These are phyloP conservation scores for Rallus crepitans DNA, from an alignment of 2,797 vertebrate species.

Conservation along the genomic window DNA sequence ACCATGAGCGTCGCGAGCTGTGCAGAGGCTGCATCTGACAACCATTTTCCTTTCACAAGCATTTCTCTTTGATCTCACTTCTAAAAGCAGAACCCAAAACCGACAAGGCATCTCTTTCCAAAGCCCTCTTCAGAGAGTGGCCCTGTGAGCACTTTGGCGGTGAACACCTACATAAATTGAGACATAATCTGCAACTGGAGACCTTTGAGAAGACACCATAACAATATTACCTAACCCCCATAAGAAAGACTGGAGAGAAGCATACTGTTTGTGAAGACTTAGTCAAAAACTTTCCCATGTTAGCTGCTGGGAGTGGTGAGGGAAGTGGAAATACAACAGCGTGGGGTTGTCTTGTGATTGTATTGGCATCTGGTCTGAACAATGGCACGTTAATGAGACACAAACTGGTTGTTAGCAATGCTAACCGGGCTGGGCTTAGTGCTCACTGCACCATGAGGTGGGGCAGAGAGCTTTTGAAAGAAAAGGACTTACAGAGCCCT, in stretches of 20 bases:
- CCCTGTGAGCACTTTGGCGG: neutral
- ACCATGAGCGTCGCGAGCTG: neutral
- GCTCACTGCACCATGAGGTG: neutral
- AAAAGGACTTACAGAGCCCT: too few species aligned
- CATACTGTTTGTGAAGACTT: neutral
- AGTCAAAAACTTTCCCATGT: neutral
- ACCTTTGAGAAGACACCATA: neutral
- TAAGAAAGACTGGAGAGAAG: neutral
- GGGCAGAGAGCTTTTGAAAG: neutral
- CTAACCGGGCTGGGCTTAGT: rapidly evolving
- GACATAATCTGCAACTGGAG: neutral
- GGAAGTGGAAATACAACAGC: neutral
- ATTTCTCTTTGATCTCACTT: neutral
- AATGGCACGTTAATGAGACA: neutral
- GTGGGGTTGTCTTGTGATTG: neutral
- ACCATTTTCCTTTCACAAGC: neutral
- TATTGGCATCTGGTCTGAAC: neutral
- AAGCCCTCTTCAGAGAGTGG: neutral
- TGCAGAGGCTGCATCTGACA: neutral
- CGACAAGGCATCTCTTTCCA: neutral
- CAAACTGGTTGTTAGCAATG: neutral
- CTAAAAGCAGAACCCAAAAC: neutral
- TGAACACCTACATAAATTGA: neutral
- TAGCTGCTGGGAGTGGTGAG: neutral
- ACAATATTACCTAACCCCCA: rapidly evolving